Conservation (phyloP, 2,113 vertebrate species). For the Leptodactylus fuscus region DNA sequence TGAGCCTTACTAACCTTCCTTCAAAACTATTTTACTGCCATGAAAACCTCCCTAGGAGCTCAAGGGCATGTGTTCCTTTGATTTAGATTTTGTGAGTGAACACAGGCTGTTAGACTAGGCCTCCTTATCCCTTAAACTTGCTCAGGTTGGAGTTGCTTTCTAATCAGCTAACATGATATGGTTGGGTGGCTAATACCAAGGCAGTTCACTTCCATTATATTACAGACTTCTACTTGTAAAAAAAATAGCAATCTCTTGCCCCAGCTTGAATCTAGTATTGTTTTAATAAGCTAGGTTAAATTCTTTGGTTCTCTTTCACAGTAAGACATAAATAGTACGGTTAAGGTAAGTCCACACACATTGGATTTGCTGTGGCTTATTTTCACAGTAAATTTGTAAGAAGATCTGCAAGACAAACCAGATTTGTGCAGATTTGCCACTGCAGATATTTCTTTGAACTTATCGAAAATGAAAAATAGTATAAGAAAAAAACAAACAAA, state of each 20-base stretch:
- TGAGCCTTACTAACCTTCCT: constrained; percentile 50
- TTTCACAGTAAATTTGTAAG: no score
- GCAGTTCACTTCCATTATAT: constrained; percentile 29
- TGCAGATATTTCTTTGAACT: no score
- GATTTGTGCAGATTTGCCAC: no score
- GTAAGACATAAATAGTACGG: not conserved
- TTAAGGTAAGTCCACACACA: not conserved
- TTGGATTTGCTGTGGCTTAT: no score
- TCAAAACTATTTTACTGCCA: constrained; percentile 51
- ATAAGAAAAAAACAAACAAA: no score
- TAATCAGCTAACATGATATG: constrained; percentile 41
- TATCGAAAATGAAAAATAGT: no score
- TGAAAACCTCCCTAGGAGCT: constrained; percentile 49
- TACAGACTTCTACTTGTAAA: not conserved
- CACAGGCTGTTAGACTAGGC: constrained; percentile 12
- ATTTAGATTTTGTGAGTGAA: constrained; percentile 43
- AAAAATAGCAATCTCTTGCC: not conserved
- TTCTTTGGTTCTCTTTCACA: not conserved
- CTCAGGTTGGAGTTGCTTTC: constrained; percentile 13
- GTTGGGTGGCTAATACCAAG: constrained; percentile 29
- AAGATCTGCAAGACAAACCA: no score
- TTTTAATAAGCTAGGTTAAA: not conserved
- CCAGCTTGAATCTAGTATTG: not conserved
- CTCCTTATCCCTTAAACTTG: constrained; percentile 33
- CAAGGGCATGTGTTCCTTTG: constrained; percentile 54